These are phyloP conservation scores for human (Homo sapiens) DNA, from an alignment of 2,113 vertebrate species.

Conservation along the genomic window DNA sequence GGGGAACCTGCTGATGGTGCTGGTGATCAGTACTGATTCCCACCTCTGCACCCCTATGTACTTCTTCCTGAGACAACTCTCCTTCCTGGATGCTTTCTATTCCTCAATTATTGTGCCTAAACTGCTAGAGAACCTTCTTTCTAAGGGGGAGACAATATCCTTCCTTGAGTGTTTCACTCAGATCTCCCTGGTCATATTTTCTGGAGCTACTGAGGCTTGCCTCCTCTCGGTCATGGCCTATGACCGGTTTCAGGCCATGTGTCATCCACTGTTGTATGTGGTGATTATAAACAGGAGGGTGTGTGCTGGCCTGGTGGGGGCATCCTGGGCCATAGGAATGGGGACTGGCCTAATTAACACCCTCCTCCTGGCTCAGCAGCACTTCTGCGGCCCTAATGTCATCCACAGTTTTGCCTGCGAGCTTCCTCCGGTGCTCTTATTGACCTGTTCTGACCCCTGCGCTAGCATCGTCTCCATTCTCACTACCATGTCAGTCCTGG, in stretches of 20 bases:
- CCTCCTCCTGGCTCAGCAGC: constrained; percentile 51
- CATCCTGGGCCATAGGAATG: constrained; percentile 26
- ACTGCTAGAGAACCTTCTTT: constrained; percentile 55
- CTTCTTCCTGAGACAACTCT: constrained; percentile 75
- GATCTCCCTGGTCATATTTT: constrained; percentile 57
- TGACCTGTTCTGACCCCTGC: constrained; percentile 65
- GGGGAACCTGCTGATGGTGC: constrained; percentile 63
- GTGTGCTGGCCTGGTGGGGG: background rate
- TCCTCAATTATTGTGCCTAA: constrained; percentile 63
- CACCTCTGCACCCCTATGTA: constrained; percentile 62
- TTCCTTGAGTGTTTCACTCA: constrained; percentile 56
- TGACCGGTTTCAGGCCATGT: constrained; percentile 73
- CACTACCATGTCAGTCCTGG: constrained; percentile 50
- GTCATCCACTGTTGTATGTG: constrained; percentile 62
- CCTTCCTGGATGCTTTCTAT: constrained; percentile 73
- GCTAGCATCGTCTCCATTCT: constrained; percentile 56
- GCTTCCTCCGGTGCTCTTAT: constrained; percentile 56
- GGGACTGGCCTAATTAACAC: background rate
- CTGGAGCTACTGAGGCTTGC: constrained; percentile 61
- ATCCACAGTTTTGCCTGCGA: constrained; percentile 50
- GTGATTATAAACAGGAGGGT: constrained; percentile 58
- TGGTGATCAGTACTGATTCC: constrained; percentile 11
- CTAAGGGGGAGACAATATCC: constrained; percentile 42
- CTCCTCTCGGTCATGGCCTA: constrained; percentile 74
- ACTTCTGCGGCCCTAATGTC: constrained; percentile 57